Base-by-base conservation (phyloP, 1,140 invertebrate genomes). In the Drosophila tristis region DNA sequence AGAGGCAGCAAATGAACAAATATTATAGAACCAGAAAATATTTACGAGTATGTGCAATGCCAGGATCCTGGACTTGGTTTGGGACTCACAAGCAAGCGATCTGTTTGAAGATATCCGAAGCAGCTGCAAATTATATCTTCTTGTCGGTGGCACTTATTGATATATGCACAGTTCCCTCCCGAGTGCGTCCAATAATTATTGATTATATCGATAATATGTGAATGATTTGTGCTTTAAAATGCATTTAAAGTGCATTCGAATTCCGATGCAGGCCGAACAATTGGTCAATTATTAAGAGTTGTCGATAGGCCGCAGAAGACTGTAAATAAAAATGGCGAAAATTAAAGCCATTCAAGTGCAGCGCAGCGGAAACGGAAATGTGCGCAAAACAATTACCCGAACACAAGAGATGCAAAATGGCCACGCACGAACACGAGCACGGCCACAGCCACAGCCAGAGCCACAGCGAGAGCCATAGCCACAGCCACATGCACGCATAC, bases 271-370 rank as follows among this genome's bases (percentile, higher is more conserved):
- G 23, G 13, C 16, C 53, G 50, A 48, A 84, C 65, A 84, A 84
- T 84, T 71, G 80, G 61, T 73, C 81, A 77, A 86, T 86, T 80
- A 86, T 80, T 50, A 44, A 72, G 61, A 47, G 54, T 29, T 2
- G 31, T 15, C 20, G 42, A 55, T 54, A 45, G 64, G 39, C n/a
- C 63, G 11, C 9, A 47, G 54, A 66, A 67, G 59, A 62, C 60
- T 80, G 77, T 77, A 74, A 74, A 80, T 85, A 85, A 77, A 80
- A 86, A 80, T 85, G 61, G 68, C 57, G 74, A 61, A 85, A 85
- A 80, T 85, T 80, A 86, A 81, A 77, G 78, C 59, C 82, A 81
- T 86, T 86, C 45, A 86, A 86, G 82, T 87, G 82, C 78, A 87
- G 49, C 44, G 78, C 74, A 81, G 64, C 82, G 82, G 82, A 86